phyloP scores from a whole-genome alignment of 2,113 vertebrate species.

The Galeopterus variegatus region DNA sequence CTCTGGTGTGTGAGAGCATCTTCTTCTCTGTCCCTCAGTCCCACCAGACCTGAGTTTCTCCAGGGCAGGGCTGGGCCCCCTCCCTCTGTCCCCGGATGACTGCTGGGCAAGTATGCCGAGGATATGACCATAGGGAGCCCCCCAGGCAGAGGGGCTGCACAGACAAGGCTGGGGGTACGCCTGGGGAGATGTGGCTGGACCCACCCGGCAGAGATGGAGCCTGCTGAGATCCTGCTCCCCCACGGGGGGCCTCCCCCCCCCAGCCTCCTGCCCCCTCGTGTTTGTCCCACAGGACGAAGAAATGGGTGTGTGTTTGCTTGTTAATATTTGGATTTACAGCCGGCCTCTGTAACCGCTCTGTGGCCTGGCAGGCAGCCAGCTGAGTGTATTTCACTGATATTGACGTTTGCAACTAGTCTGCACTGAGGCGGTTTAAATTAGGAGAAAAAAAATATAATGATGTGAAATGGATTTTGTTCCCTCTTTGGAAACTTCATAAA shows the following conservation, averaged over 20 bases:
- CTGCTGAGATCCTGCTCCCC: not conserved
- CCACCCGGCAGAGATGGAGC: too few species aligned
- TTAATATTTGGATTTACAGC: conserved; percentile 56
- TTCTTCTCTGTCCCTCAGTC: too few species aligned
- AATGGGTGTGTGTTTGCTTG: not conserved
- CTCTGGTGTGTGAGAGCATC: not conserved
- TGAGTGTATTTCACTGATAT: conserved; percentile 15
- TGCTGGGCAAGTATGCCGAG: fast-evolving
- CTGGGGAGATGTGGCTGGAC: not conserved
- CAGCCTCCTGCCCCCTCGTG: fast-evolving
- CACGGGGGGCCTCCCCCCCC: fast-evolving
- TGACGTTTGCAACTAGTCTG: conserved; percentile 51
- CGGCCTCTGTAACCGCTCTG: not conserved
- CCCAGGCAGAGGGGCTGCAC: not conserved
- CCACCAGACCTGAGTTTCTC: not conserved
- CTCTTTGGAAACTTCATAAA: conserved; percentile 55
- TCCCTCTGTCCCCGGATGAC: not conserved
- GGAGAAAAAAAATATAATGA: conserved; percentile 56
- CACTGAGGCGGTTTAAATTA: conserved; percentile 49
- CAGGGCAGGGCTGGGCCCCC: not conserved
- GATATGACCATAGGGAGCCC: too few species aligned
- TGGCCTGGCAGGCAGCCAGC: conserved; percentile 73
- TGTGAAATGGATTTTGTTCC: conserved; percentile 17
- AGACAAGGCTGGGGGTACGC: not conserved
- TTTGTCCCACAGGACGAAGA: not conserved